Conservation (phyloP, 2,113 vertebrate species). For the Syngnathus scovelli region DNA sequence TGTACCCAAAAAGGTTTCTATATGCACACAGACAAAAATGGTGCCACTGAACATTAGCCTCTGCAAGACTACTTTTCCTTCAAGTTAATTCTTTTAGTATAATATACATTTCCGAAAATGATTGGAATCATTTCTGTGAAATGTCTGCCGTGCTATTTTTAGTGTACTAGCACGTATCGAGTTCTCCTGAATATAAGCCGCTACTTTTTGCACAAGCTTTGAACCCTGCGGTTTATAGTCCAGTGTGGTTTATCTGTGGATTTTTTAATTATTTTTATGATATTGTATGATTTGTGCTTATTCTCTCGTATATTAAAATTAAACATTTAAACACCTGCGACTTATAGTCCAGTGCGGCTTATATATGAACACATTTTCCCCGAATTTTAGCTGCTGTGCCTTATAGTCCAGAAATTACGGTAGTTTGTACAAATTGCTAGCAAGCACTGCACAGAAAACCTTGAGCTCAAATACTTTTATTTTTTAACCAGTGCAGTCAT, state of each 20-base stretch:
- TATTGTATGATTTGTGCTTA: too few species aligned
- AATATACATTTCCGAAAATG: slow-evolving; percentile 1
- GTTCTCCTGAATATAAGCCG: slow-evolving; percentile 4
- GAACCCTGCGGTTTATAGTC: too few species aligned
- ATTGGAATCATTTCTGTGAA: neutral
- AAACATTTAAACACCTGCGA: too few species aligned
- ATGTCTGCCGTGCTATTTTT: neutral
- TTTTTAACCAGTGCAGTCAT: slow-evolving; percentile 25
- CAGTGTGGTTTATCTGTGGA: too few species aligned
- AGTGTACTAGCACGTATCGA: slow-evolving; percentile 11
- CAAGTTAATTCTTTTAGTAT: slow-evolving; percentile 21
- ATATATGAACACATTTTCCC: too few species aligned
- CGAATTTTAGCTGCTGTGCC: too few species aligned
- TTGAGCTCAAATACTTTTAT: slow-evolving; percentile 15
- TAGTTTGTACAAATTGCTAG: slow-evolving; percentile 16
- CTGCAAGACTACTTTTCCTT: slow-evolving; percentile 26
- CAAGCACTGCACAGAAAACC: slow-evolving; percentile 14
- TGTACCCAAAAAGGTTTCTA: slow-evolving; percentile 45
- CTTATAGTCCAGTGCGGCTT: too few species aligned
- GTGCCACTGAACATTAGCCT: slow-evolving; percentile 30
- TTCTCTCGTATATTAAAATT: too few species aligned
- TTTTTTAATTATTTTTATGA: too few species aligned
- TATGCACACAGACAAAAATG: slow-evolving; percentile 46
- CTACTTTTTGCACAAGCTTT: too few species aligned
- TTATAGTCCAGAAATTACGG: neutral